Conservation (phyloP, 2,797 vertebrate species). For the Onychomys torridus region DNA sequence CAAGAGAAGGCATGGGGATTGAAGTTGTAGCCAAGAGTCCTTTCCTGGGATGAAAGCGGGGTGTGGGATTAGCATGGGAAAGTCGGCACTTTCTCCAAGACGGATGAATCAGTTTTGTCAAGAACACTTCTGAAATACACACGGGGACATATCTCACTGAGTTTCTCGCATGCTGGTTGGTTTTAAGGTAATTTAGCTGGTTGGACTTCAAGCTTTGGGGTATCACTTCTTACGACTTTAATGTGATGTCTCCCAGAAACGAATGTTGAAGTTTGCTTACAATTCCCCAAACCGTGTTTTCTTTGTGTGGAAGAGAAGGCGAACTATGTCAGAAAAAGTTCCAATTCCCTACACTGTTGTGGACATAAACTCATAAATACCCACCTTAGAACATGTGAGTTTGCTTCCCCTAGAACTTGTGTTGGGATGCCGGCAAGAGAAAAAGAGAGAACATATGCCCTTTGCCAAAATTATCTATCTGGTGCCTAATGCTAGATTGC, state of each 20-base stretch:
- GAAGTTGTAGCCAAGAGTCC: neutral
- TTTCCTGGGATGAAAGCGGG: neutral
- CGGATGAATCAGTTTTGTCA: neutral
- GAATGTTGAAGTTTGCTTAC: conserved; percentile 23
- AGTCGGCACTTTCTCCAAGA: conserved; percentile 29
- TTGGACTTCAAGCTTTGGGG: conserved; percentile 11
- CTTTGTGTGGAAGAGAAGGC: conserved; percentile 50
- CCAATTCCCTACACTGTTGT: neutral
- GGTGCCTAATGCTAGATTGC: conserved; percentile 21
- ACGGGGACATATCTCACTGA: neutral
- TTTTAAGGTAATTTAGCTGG: conserved; percentile 32
- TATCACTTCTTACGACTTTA: neutral
- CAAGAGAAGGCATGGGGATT: conserved; percentile 50
- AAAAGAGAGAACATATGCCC: neutral
- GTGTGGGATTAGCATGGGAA: neutral
- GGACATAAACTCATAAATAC: neutral
- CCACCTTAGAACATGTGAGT: neutral
- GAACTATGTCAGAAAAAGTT: conserved; percentile 5
- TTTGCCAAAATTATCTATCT: conserved; percentile 29
- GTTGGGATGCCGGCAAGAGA: neutral
- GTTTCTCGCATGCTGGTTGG: neutral
- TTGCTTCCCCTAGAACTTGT: neutral
- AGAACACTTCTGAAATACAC: conserved; percentile 22
- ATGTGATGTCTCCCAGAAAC: neutral
- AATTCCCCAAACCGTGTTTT: neutral